These are phyloP conservation scores for Gobio occitaniae DNA, from an alignment of 2,797 vertebrate species.

Conservation along the genomic window DNA sequence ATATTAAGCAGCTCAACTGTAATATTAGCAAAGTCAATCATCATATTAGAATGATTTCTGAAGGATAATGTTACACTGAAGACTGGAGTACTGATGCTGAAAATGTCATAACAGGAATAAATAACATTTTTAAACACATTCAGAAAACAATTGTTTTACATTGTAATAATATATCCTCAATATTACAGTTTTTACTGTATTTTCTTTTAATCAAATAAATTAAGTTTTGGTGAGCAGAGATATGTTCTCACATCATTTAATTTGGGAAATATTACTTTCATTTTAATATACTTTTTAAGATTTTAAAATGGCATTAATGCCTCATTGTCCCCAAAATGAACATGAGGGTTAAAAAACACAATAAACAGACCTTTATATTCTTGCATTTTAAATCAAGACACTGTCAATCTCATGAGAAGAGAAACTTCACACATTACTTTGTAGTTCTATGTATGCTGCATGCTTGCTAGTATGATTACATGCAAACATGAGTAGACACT, in stretches of 20 bases:
- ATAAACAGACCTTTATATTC: slow-evolving; percentile 6
- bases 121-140: not conserved
- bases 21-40: not conserved
- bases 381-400: not conserved
- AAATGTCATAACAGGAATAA: not conserved
- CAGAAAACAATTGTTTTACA: not conserved
- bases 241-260: not conserved
- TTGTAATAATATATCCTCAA: not conserved
- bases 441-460: slow-evolving; percentile 3
- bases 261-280: not conserved
- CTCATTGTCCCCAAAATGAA: not conserved
- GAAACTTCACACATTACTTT: not conserved
- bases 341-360: not conserved
- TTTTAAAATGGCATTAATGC: not conserved
- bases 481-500: slow-evolving; percentile 20
- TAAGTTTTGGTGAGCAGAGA: not conserved
- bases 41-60: not conserved
- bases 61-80: not conserved
- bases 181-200: not conserved
- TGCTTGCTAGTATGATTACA: slow-evolving; percentile 15
- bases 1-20: not conserved
- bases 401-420: not conserved
- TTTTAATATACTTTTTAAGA: not conserved
- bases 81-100: not conserved
- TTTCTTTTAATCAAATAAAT: not conserved